Base-by-base conservation (phyloP, 2,888 invertebrate species). In the Physocephala rufipes region DNA sequence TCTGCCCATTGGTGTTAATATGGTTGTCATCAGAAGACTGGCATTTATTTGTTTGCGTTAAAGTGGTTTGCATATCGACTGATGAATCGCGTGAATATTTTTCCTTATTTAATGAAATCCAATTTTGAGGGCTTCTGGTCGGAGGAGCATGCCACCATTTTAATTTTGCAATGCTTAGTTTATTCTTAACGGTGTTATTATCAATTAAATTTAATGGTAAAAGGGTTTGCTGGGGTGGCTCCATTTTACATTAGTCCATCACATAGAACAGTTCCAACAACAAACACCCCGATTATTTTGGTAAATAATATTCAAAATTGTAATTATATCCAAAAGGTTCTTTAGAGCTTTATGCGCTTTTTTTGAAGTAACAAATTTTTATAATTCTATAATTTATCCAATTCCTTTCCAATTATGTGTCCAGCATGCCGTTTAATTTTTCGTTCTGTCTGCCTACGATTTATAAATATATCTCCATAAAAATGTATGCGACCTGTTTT, bases 111-210 rank as follows among this genome's bases (percentile, higher is more conserved):
- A 7, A n/a, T 12, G 53, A 55, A 24, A 55, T 24, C 53, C 2
- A n/a, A 3, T 55, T 55, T 12, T 21, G 3, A 12, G 12, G 12
- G 24, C 1, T 55, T n/a, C 3, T 21, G 16, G 71, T 76, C 9
- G 76, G 71, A 2, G 81, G 77, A 2, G 82, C 78, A 71, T 82
- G 76, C 82, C 82, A 82, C 82, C 82, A 82, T 64, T 80, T 79
- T 3, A 82, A 74, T 74, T 82, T 82, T 1, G 82, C 74, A 3
- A 76, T 58, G 72, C 81, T 82, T 19, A 76, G 81, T 71, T 82
- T 82, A 15, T 78, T 79, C 7, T 16, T 21, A n/a, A 49, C 15
- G 21, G 15, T 67, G 7, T 67, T 70, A 61, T 73, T 71, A 45
- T 74, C 74, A n/a, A 62, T 15, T 45, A 72, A 26, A 16, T 66